Conservation (phyloP, 2,797 vertebrate species). For the Miichthys miiuy region DNA sequence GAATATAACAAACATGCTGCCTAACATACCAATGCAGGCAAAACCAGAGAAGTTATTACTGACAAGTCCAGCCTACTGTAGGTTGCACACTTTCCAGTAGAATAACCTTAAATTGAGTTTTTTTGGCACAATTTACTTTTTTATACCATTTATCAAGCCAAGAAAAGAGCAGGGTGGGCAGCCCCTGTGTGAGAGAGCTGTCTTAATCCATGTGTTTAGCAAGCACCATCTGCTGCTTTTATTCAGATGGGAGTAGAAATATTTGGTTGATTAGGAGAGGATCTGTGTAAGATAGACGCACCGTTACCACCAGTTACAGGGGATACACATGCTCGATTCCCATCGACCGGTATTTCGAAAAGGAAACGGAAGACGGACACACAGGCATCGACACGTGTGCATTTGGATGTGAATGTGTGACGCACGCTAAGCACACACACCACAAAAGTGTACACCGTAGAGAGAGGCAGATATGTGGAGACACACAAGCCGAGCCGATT, state of each 20-base stretch:
- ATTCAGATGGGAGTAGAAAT: conserved; percentile 76
- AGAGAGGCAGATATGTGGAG: conserved; percentile 10
- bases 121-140: conserved; percentile 38
- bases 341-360: conserved; percentile 60
- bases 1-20: conserved; percentile 1
- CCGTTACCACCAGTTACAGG: conserved; percentile 61
- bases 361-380: conserved; percentile 38
- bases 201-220: conserved; percentile 78
- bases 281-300: conserved; percentile 68
- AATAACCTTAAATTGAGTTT: conserved; percentile 46
- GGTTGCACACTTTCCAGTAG: conserved; percentile 24
- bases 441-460: background rate
- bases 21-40: background rate
- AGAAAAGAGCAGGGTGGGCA: conserved; percentile 72
- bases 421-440: background rate
- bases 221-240: conserved; percentile 80
- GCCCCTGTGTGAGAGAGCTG: conserved; percentile 71
- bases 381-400: conserved; percentile 8
- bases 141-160: conserved; percentile 56
- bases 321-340: conserved; percentile 54
- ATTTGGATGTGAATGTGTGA: background rate
- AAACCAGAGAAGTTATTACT: conserved; percentile 3
- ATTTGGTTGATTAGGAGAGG: conserved; percentile 77
- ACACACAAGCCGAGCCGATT: conserved; percentile 17
- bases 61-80: background rate